Conservation (phyloP, 2,888 invertebrate species). For the Stenchaetothrips biformis region DNA sequence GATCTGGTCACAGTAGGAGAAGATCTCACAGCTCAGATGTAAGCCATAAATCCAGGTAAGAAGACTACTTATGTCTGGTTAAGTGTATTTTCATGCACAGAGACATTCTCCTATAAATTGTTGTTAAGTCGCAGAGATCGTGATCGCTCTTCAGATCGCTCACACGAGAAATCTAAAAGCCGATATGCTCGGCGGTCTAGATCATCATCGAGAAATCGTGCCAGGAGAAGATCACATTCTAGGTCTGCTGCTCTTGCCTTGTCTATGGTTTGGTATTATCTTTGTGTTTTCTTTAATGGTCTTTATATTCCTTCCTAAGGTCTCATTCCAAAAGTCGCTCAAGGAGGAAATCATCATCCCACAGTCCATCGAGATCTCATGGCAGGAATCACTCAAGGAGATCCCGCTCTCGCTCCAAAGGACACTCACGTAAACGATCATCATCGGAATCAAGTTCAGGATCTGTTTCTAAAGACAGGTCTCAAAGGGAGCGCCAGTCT, state of each 20-base stretch:
- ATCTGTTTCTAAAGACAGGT: background rate
- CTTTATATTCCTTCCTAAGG: background rate
- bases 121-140: background rate
- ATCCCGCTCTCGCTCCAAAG: conserved; percentile 1
- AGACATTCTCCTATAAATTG: too few species aligned
- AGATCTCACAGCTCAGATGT: conserved; percentile 6
- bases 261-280: background rate
- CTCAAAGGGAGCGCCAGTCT: background rate
- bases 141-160: background rate
- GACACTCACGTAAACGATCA: background rate
- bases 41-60: conserved; percentile 1
- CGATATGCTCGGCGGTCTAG: background rate
- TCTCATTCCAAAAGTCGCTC: background rate
- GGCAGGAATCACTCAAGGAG: background rate
- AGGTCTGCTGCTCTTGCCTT: background rate
- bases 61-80: background rate
- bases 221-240: background rate
- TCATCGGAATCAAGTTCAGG: background rate
- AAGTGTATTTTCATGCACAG: background rate
- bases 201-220: background rate
- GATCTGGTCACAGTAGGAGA: background rate
- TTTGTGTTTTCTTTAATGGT: background rate
- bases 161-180: background rate
- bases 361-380: conserved; percentile 2
- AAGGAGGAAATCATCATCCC: background rate